Evolutionary conservation across 2,113 vertebrate species (phyloP).

Genomic region (Cavia porcellus): DNA sequence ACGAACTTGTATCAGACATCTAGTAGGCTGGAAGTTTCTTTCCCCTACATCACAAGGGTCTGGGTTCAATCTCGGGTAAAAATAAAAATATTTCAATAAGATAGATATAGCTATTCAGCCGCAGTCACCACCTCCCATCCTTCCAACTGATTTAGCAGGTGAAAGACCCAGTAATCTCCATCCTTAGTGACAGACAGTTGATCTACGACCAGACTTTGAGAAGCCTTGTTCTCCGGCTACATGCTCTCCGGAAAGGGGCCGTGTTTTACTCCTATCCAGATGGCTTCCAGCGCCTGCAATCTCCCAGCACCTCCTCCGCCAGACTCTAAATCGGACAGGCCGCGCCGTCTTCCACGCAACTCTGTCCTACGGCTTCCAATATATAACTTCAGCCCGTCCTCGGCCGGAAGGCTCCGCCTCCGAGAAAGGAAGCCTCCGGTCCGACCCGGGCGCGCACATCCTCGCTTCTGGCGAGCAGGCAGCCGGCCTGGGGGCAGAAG

Average conservation of each 20-base stretch:
- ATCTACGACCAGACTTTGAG: not conserved
- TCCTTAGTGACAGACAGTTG: not conserved
- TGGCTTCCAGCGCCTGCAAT: not conserved
- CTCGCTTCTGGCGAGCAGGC: not conserved
- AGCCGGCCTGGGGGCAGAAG: not conserved
- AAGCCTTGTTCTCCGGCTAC: not conserved
- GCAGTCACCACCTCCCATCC: not conserved
- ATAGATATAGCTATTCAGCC: too few species aligned
- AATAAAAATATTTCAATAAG: not conserved
- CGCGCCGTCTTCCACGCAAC: fast-evolving
- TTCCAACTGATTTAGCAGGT: not conserved
- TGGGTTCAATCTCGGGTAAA: not conserved
- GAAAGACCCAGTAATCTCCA: not conserved
- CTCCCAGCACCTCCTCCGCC: not conserved
- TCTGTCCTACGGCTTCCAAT: not conserved
- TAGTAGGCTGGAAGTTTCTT: too few species aligned
- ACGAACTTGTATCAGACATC: too few species aligned
- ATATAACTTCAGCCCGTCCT: not conserved
- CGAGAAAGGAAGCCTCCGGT: not conserved
- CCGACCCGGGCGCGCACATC: not conserved
- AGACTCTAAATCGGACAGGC: not conserved
- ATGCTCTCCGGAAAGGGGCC: too few species aligned
- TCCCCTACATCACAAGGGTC: not conserved
- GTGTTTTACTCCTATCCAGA: not conserved
- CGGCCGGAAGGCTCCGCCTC: not conserved